These are phyloP conservation scores for Mamestra configurata DNA, from an alignment of 1,140 invertebrate species.

Conservation along the genomic window DNA sequence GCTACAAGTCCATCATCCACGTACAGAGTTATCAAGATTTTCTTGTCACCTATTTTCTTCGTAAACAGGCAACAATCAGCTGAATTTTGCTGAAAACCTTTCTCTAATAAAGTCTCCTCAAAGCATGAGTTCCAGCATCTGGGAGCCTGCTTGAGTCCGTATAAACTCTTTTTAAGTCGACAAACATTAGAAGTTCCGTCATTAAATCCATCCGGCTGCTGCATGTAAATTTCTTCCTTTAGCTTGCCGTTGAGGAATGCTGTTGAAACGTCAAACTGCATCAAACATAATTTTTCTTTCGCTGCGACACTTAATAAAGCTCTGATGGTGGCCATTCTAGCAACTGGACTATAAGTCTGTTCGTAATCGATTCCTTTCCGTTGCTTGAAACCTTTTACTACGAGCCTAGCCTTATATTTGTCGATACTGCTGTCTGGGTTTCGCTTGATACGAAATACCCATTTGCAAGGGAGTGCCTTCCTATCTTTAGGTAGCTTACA, in stretches of 20 bases:
- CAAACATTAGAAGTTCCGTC: neutral
- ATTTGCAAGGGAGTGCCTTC: neutral
- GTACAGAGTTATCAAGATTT: too few species aligned
- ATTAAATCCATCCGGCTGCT: neutral
- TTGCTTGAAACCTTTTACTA: constrained; percentile 9
- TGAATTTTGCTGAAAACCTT: neutral
- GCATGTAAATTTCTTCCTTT: neutral
- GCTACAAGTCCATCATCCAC: too few species aligned
- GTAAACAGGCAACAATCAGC: neutral
- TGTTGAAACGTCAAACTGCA: neutral
- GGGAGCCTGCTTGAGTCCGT: neutral
- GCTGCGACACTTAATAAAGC: neutral
- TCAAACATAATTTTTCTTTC: neutral
- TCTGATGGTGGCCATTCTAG: neutral
- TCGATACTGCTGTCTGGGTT: neutral
- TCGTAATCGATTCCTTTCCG: neutral
- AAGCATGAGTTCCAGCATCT: neutral
- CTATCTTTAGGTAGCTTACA: neutral
- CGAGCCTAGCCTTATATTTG: constrained; percentile 11
- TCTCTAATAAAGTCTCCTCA: neutral
- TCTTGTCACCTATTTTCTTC: neutral
- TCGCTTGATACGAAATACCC: neutral
- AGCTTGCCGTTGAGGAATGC: neutral
- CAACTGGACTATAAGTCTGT: neutral
- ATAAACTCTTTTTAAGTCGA: neutral